Base-by-base conservation (phyloP, 2,888 invertebrate species). In the Euspilapteryx auroguttella region DNA sequence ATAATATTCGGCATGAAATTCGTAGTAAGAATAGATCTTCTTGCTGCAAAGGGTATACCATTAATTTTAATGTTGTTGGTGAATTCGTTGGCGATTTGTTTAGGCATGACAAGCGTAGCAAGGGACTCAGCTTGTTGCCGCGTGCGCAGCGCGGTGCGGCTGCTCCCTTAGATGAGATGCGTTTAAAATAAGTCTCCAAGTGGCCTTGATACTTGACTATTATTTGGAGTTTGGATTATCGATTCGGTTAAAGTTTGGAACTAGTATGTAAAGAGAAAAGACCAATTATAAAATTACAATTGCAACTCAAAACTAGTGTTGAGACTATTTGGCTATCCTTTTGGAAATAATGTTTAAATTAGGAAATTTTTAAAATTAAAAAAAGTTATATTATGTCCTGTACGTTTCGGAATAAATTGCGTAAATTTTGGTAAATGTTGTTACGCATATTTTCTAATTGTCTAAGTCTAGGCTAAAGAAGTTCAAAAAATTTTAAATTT, bases 401-500 rank as follows among this genome's bases (percentile, higher is more conserved):
- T 64, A 64, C 63, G 64, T 71, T 73, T 73, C 65, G 63, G 59
- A 58, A 17, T 49, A 57, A 61, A 71, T 63, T 71, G 69, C 68
- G 68, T 69, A 71, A 49, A 55, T 68, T 71, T 75, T 73, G 73
- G 71, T 66, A 69, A 73, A 71, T 71, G 71, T 75, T 75, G 68
- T 61, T 73, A 71, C 71, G 73, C 73, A 69, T 69, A 73, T 75
- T 71, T 73, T 75, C 69, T 77, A 28, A 77, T 71, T 76, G 57
- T 73, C 61, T 77, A 77, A 75, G 79, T 80, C 77, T 82, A 81
- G 82, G 81, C 81, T 81, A 79, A 83, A 80, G 71, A 61, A 63
- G 75, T 73, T 64, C 73, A 55, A 73, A 49, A 76, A 59, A 53
- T 61, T 49, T 57, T 68, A 71, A 61, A 58, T 65, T 71, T 71